Evolutionary conservation across 1,140 invertebrate genomes (phyloP).

Genomic region (Diabrotica virgifera): DNA sequence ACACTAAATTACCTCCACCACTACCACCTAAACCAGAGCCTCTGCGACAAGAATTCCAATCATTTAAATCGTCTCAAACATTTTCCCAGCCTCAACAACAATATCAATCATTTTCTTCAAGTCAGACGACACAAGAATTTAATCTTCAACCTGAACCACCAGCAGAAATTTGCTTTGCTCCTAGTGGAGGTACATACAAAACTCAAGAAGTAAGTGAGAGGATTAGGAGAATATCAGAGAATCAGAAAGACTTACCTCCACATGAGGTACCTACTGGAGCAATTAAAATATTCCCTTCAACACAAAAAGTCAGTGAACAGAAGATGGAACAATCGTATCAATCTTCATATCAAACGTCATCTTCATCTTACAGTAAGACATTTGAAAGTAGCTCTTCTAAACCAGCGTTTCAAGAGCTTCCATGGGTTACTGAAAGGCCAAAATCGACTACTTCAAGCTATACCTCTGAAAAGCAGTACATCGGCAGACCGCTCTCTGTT

Average conservation of each 20-base stretch:
- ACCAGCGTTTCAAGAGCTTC: slow-evolving; percentile 52
- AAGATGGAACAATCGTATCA: slow-evolving; percentile 36
- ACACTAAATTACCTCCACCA: slow-evolving; percentile 25
- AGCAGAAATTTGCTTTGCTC: slow-evolving; percentile 64
- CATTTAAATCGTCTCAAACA: slow-evolving; percentile 26
- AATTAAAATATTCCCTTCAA: slow-evolving; percentile 58
- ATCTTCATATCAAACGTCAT: slow-evolving; percentile 28
- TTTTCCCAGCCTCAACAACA: slow-evolving; percentile 30
- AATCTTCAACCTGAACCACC: slow-evolving; percentile 67
- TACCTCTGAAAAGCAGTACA: slow-evolving; percentile 29
- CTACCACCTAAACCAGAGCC: slow-evolving; percentile 22
- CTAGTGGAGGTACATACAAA: slow-evolving; percentile 46
- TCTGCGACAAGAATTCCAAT: slow-evolving; percentile 25
- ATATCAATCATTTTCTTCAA: slow-evolving; percentile 29
- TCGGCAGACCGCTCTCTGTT: slow-evolving; percentile 27
- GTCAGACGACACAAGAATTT: slow-evolving; percentile 49
- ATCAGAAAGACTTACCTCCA: slow-evolving; percentile 55
- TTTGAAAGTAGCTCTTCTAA: slow-evolving; percentile 24
- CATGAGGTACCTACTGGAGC: slow-evolving; percentile 62
- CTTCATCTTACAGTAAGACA: slow-evolving; percentile 29
- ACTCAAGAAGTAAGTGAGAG: slow-evolving; percentile 57
- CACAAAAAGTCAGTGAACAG: slow-evolving; percentile 20
- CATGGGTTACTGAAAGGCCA: slow-evolving; percentile 48
- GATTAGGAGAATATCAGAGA: slow-evolving; percentile 58
- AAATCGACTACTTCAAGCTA: slow-evolving; percentile 32